phyloP scores from a whole-genome alignment of 2,113 vertebrate species.

The Mustela lutreola region DNA sequence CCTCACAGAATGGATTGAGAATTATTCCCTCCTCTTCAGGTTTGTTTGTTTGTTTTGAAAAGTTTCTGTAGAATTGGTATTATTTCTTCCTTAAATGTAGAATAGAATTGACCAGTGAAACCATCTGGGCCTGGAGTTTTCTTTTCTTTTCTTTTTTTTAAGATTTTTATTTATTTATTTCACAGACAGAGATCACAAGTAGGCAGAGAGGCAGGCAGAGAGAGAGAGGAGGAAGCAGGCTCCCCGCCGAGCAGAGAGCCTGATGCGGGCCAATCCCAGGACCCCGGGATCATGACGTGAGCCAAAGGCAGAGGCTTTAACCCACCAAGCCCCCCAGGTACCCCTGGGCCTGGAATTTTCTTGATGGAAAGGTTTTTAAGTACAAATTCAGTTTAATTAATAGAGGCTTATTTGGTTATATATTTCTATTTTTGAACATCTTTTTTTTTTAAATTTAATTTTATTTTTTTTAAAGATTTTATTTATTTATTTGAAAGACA shows the following conservation, averaged over 20 bases:
- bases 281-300: too few species aligned
- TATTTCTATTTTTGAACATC: background rate
- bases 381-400: background rate
- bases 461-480: too few species aligned
- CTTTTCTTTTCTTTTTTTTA: background rate
- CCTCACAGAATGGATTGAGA: background rate
- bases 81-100: conserved; percentile 20
- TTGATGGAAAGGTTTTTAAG: conserved; percentile 4
- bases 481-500: too few species aligned
- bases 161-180: too few species aligned
- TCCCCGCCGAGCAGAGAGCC: too few species aligned
- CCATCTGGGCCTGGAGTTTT: background rate
- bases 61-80: background rate
- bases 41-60: background rate
- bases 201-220: too few species aligned
- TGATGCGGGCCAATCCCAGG: too few species aligned
- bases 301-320: too few species aligned
- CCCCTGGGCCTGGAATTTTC: background rate
- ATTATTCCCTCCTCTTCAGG: background rate
- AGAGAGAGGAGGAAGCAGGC: too few species aligned
- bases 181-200: too few species aligned
- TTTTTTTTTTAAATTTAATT: background rate
- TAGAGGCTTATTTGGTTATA: background rate
- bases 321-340: too few species aligned
- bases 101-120: background rate